phyloP scores from a whole-genome alignment of 2,113 vertebrate genomes.

The Rhinogobius similis region DNA sequence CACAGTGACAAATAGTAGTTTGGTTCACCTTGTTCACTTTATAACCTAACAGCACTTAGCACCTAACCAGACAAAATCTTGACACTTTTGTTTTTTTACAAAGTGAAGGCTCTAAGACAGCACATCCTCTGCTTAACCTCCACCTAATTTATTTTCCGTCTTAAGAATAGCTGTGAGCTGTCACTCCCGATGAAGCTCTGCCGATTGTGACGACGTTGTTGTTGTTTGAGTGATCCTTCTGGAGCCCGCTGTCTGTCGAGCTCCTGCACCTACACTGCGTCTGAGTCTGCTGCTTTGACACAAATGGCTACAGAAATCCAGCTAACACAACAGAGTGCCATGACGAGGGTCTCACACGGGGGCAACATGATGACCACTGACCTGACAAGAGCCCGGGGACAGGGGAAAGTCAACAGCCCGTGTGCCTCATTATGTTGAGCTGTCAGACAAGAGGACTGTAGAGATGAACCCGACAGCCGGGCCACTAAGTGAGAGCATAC shows the following conservation, averaged over 20 bases:
- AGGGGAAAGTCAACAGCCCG: constrained; percentile 43
- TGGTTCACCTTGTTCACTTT: neutral
- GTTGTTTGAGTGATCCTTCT: neutral
- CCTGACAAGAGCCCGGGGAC: constrained; percentile 54
- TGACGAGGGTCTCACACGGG: constrained; percentile 22
- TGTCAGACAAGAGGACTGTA: constrained; percentile 37
- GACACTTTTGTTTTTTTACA: neutral
- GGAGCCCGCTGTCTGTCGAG: too few species aligned
- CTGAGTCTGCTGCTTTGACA: neutral
- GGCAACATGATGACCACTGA: constrained; percentile 59
- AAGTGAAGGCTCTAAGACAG: neutral
- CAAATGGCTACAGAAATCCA: constrained; percentile 18
- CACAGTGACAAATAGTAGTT: neutral
- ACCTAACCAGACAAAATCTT: neutral
- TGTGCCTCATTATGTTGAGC: constrained; percentile 60
- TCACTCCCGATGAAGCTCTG: neutral
- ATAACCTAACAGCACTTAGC: neutral
- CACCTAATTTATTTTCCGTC: neutral
- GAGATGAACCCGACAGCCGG: constrained; percentile 21
- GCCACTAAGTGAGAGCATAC: constrained; percentile 23
- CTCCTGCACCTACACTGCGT: too few species aligned
- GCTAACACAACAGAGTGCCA: constrained; percentile 21
- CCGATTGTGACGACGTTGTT: neutral
- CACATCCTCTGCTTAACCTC: too few species aligned
- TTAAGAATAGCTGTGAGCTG: neutral